Percentiles rank a stretch among this genome's conserved stretches.
These are phyloP conservation scores for Pseudorectes ferrugineus DNA, from an alignment of 2,113 vertebrate species.

Conservation along the genomic window DNA sequence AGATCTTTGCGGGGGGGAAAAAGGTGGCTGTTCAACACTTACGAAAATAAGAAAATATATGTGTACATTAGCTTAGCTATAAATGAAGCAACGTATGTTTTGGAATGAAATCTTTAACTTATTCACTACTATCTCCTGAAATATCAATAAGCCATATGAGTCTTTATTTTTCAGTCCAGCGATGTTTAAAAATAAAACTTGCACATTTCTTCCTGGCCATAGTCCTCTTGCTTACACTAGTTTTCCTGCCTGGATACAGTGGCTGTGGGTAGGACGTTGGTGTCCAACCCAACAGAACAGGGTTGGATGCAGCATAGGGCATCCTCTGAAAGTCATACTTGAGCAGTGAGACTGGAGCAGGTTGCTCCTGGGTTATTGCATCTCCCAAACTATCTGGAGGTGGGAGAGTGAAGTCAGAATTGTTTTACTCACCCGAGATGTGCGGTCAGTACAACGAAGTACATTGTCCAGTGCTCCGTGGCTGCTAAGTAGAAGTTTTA, in stretches of 20 bases:
- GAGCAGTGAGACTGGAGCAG: neutral
- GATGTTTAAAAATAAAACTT: constrained; percentile 55
- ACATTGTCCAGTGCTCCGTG: neutral
- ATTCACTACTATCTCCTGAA: constrained; percentile 66
- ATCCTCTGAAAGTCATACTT: neutral
- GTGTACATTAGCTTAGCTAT: constrained; percentile 69
- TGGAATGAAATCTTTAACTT: constrained; percentile 74
- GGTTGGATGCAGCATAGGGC: rapidly evolving
- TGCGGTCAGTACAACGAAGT: neutral
- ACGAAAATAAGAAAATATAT: constrained; percentile 57
- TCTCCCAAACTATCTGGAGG: neutral
- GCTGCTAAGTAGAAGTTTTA: neutral
- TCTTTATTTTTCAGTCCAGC: constrained; percentile 32
- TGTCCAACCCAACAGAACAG: neutral
- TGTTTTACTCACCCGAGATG: neutral
- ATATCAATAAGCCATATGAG: constrained; percentile 55
- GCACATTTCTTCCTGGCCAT: constrained; percentile 1
- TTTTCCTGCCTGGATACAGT: neutral
- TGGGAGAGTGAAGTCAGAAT: neutral
- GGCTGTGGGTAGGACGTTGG: neutral
- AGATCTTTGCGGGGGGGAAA: constrained; percentile 28
- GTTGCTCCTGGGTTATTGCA: neutral
- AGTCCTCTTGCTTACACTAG: neutral
- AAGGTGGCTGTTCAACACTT: constrained; percentile 51
- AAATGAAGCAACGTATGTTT: constrained; percentile 67